These are phyloP conservation scores for Vulpes lagopus DNA, from an alignment of 2,113 vertebrate genomes.

Conservation along the genomic window DNA sequence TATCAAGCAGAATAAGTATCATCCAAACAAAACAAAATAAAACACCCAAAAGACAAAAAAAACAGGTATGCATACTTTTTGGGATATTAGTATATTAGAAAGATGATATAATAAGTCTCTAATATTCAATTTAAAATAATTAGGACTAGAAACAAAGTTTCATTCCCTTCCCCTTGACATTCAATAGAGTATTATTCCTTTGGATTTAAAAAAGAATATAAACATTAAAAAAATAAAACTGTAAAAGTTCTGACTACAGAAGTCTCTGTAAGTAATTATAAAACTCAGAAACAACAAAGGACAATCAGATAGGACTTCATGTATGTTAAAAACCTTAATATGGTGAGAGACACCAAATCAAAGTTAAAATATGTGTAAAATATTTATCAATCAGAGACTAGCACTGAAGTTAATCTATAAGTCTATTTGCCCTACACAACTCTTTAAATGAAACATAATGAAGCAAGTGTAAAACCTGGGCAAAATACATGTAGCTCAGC, in stretches of 20 bases:
- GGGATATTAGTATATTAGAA: background rate
- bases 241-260: background rate
- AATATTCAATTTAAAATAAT: background rate
- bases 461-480: background rate
- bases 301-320: background rate
- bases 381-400: background rate
- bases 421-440: background rate
- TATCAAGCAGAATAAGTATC: background rate
- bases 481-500: background rate
- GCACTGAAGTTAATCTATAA: background rate
- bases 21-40: background rate
- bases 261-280: background rate
- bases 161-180: background rate
- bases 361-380: background rate
- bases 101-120: background rate
- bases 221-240: background rate
- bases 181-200: background rate
- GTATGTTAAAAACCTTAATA: slow-evolving; percentile 2
- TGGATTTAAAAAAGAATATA: background rate
- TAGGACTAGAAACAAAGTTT: background rate
- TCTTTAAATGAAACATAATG: slow-evolving; percentile 15
- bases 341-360: background rate
- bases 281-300: slow-evolving; percentile 35
- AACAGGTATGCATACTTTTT: background rate
- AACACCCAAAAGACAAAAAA: background rate